Evolutionary conservation across 2,113 vertebrate species (phyloP).

Genomic region (Misgurnus mizolepis): DNA sequence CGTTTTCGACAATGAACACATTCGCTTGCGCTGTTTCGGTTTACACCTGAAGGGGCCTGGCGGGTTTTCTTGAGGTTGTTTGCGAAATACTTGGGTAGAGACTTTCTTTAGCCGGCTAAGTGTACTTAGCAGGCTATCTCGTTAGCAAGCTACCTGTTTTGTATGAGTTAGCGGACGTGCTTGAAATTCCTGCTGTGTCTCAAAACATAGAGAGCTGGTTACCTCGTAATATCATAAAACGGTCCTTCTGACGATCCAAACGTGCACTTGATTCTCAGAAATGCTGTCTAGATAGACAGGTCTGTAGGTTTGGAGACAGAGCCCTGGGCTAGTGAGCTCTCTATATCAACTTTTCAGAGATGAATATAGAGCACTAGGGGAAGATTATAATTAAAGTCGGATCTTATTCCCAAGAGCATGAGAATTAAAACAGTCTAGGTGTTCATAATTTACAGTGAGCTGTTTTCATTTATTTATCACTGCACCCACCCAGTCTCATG

Average conservation of each 20-base stretch:
- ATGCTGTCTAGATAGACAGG: neutral
- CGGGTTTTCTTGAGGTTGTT: neutral
- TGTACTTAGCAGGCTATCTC: slow-evolving; percentile 18
- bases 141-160: slow-evolving; percentile 13
- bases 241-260: neutral
- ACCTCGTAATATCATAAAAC: neutral
- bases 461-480: neutral
- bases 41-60: neutral
- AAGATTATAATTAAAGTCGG: neutral
- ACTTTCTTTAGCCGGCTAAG: slow-evolving; percentile 39
- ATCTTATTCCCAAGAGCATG: neutral
- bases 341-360: neutral
- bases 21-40: neutral
- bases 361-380: neutral
- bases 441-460: neutral
- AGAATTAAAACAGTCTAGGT: neutral
- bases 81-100: slow-evolving; percentile 7
- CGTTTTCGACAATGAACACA: slow-evolving; percentile 1
- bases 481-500: neutral
- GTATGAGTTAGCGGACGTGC: neutral
- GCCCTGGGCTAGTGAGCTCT: neutral
- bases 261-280: neutral
- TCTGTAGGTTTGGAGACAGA: neutral
- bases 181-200: neutral
- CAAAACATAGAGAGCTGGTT: neutral